phyloP scores from a whole-genome alignment of 2,888 invertebrate genomes.

The Ornithoptera priamus region DNA sequence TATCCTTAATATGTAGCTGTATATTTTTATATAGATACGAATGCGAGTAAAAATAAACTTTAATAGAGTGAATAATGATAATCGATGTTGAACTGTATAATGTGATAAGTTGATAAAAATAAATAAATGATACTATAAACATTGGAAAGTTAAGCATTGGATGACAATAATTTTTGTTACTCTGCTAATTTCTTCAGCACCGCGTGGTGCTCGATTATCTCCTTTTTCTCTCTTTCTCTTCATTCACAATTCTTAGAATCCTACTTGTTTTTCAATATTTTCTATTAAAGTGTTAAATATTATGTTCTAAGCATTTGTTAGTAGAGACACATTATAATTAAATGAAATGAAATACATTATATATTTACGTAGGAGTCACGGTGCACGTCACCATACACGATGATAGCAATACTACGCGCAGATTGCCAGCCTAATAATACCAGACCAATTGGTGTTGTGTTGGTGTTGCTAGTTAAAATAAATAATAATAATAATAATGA shows the following conservation, averaged over 20 bases:
- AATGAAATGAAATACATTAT: slow-evolving; percentile 11
- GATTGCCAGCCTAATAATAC: slow-evolving; percentile 56
- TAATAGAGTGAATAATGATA: slow-evolving; percentile 42
- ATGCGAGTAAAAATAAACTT: slow-evolving; percentile 43
- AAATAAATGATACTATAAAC: slow-evolving; percentile 54
- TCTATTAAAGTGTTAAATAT: slow-evolving; percentile 3
- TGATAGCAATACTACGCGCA: slow-evolving; percentile 66
- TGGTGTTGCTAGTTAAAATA: slow-evolving; percentile 64
- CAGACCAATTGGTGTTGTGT: slow-evolving; percentile 76
- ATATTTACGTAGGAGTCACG: slow-evolving; percentile 23
- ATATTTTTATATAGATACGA: slow-evolving; percentile 57
- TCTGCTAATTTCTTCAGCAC: slow-evolving; percentile 51
- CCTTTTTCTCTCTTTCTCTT: slow-evolving; percentile 8
- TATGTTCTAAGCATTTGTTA: slow-evolving; percentile 26
- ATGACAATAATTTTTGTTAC: slow-evolving; percentile 79
- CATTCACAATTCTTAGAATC: slow-evolving; percentile 6
- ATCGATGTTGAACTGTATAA: slow-evolving; percentile 66
- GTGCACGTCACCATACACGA: slow-evolving; percentile 32
- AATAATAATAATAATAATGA: slow-evolving; percentile 34
- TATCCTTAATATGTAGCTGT: slow-evolving; percentile 47
- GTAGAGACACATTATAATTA: slow-evolving; percentile 23
- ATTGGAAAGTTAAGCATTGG: slow-evolving; percentile 73
- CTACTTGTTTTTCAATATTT: not conserved
- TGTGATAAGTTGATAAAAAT: slow-evolving; percentile 62
- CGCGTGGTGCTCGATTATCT: slow-evolving; percentile 40